phyloP scores from a whole-genome alignment of 2,888 invertebrate genomes.

The Archaeoteleia sp. region DNA sequence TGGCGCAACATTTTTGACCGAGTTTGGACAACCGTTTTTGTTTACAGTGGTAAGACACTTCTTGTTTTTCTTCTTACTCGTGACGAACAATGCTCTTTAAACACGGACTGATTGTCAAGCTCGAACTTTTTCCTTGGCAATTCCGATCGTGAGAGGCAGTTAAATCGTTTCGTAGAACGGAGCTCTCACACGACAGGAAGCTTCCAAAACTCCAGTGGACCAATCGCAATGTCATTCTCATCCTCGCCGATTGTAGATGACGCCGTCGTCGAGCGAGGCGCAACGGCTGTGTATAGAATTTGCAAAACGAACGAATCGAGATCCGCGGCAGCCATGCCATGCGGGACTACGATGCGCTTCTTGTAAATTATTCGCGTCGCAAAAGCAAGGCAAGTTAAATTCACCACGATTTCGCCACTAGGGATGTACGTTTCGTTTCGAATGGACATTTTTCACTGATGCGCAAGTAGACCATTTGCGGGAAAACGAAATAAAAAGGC shows the following conservation, averaged over 20 bases:
- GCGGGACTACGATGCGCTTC: conserved; percentile 5
- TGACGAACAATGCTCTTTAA: conserved; percentile 5
- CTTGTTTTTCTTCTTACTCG: too few relatives aligned
- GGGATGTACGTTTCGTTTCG: too few relatives aligned
- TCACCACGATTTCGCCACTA: too few relatives aligned
- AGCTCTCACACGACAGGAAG: conserved; percentile 5
- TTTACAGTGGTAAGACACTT: conserved; percentile 28
- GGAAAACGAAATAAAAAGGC: too few relatives aligned
- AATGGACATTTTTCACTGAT: too few relatives aligned
- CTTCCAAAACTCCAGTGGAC: conserved; percentile 30
- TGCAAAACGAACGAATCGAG: neutral
- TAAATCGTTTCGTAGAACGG: conserved; percentile 10
- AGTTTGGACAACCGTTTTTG: too few relatives aligned
- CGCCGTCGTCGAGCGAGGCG: conserved; percentile 1
- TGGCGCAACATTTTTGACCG: too few relatives aligned
- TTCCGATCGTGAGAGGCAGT: neutral
- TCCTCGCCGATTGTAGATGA: conserved; percentile 25
- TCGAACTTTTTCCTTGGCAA: neutral
- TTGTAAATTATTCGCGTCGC: conserved; percentile 21
- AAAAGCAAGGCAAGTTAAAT: too few relatives aligned
- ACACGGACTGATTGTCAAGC: conserved; percentile 3
- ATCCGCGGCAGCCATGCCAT: neutral
- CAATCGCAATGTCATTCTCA: conserved; percentile 44
- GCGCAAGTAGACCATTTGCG: too few relatives aligned
- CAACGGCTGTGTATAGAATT: conserved; percentile 15